Conservation (phyloP, 2,888 invertebrate genomes). For the Drosophila limbata region DNA sequence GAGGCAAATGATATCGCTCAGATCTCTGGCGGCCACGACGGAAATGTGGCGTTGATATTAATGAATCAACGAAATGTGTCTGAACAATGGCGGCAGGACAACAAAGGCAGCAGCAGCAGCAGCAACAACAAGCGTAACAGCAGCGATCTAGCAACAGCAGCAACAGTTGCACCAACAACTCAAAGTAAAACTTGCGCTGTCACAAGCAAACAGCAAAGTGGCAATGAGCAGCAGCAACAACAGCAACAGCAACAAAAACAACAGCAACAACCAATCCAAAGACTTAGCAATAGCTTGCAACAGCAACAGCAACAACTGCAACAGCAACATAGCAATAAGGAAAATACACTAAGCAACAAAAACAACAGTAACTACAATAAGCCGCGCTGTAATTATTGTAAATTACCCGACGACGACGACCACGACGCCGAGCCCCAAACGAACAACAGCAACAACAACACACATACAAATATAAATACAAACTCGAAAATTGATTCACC, state of each 20-base stretch:
- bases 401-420: slow-evolving; percentile 79
- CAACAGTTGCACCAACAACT: slow-evolving; percentile 51
- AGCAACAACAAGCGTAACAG: slow-evolving; percentile 59
- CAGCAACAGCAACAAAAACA: slow-evolving; percentile 50
- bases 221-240: slow-evolving; percentile 70
- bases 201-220: slow-evolving; percentile 73
- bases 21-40: slow-evolving; percentile 66
- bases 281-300: slow-evolving; percentile 82
- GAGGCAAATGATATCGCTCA: slow-evolving; percentile 55
- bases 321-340: slow-evolving; percentile 77
- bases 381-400: slow-evolving; percentile 80
- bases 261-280: slow-evolving; percentile 79
- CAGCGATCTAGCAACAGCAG: slow-evolving; percentile 43
- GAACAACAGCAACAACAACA: slow-evolving; percentile 56
- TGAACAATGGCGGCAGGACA: slow-evolving; percentile 77
- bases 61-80: slow-evolving; percentile 79
- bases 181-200: slow-evolving; percentile 75
- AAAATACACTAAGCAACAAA: slow-evolving; percentile 75
- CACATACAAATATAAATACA: slow-evolving; percentile 35
- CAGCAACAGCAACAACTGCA: slow-evolving; percentile 56
- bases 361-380: slow-evolving; percentile 61
- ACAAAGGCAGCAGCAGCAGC: slow-evolving; percentile 72
- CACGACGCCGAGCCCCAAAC: slow-evolving; percentile 77
- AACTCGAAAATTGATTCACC: slow-evolving; percentile 78
- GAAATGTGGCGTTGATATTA: slow-evolving; percentile 80